Conservation (phyloP, 2,113 vertebrate species). For the Triplophysa rosa region DNA sequence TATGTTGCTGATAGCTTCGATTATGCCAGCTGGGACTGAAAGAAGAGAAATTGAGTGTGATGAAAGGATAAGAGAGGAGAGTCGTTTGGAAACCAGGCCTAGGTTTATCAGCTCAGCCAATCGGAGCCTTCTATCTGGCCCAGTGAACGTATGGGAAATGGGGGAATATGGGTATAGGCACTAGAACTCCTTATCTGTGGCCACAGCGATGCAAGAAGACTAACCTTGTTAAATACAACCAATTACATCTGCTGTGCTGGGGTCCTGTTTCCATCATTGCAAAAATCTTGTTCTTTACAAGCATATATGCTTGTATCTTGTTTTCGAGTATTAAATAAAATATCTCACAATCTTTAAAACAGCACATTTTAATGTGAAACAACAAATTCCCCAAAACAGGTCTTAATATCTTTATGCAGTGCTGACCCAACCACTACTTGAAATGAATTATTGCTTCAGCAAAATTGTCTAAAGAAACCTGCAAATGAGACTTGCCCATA, state of each 20-base stretch:
- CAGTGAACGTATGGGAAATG: constrained; percentile 47
- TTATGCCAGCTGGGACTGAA: constrained; percentile 7
- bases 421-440: too few relatives aligned
- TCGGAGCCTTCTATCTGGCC: constrained; percentile 36
- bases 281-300: too few relatives aligned
- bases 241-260: neutral
- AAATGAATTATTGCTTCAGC: neutral
- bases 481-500: constrained; percentile 1
- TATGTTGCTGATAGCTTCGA: neutral
- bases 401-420: too few relatives aligned
- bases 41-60: constrained; percentile 17
- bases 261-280: neutral
- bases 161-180: constrained; percentile 45
- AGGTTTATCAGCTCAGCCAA: constrained; percentile 43
- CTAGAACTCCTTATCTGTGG: constrained; percentile 32
- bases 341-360: too few relatives aligned
- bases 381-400: too few relatives aligned
- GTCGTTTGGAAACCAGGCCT: constrained; percentile 24
- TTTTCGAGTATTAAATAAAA: too few relatives aligned
- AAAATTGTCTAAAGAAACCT: neutral
- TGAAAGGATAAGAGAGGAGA: constrained; percentile 43
- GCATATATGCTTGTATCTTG: too few relatives aligned
- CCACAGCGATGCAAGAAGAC: constrained; percentile 18
- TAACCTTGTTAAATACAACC: neutral
- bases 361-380: too few relatives aligned